Evolutionary conservation across 2,888 invertebrate species (phyloP).

Genomic region (Acleris sparsana): DNA sequence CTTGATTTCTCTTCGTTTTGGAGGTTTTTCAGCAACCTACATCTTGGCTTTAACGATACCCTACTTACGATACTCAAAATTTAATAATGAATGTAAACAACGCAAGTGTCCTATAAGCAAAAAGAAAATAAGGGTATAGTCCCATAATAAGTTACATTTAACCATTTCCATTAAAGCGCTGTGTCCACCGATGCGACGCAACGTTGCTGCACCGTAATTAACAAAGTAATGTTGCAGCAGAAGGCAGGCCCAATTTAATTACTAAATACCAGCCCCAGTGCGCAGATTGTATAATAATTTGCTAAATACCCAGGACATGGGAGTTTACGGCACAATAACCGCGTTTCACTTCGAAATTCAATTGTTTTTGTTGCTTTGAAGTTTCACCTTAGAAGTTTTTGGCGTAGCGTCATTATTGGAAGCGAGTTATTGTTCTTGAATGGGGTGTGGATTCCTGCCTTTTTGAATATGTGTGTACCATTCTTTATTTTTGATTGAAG

Average conservation of each 20-base stretch:
- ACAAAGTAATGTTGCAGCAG: slow-evolving; percentile 5
- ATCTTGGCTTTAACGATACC: no score
- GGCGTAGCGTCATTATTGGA: slow-evolving; percentile 1
- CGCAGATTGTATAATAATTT: slow-evolving; percentile 16
- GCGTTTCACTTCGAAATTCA: slow-evolving; percentile 9
- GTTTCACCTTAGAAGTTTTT: slow-evolving; percentile 4
- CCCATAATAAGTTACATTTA: not conserved
- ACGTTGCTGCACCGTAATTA: slow-evolving; percentile 5
- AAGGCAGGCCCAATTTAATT: slow-evolving; percentile 14
- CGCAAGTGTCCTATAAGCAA: no score
- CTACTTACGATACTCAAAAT: no score
- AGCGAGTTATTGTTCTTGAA: slow-evolving; percentile 18
- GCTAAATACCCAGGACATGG: slow-evolving; percentile 8
- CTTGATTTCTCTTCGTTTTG: no score
- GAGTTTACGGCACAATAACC: slow-evolving; percentile 3
- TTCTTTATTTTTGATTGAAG: not conserved
- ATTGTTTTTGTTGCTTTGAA: slow-evolving; percentile 8
- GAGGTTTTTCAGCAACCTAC: no score
- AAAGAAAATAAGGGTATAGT: not conserved
- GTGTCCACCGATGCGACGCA: not conserved
- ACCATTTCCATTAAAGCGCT: not conserved
- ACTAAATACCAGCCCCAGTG: not conserved
- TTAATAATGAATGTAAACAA: no score
- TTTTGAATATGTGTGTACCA: not conserved
- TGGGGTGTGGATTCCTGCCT: not conserved